Conservation (phyloP, 2,797 vertebrate genomes). For the Halcyon leucocephala region DNA sequence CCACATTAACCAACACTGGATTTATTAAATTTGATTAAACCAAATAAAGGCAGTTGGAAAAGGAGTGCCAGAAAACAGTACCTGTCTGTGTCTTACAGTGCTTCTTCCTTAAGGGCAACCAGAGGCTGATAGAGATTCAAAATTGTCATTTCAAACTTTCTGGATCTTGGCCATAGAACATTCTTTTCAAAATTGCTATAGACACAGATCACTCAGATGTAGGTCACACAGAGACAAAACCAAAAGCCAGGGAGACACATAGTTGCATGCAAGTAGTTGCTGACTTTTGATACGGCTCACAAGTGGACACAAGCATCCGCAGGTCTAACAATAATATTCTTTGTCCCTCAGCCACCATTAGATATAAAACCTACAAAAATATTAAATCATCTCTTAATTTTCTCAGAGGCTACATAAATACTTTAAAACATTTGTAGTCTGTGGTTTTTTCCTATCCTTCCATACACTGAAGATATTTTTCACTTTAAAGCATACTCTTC, state of each 20-base stretch:
- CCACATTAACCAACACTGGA: not conserved
- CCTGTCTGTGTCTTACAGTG: not conserved
- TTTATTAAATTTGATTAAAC: constrained; percentile 36
- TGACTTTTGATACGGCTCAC: not conserved
- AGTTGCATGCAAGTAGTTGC: not conserved
- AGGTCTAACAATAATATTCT: not conserved
- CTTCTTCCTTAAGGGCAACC: constrained; percentile 47
- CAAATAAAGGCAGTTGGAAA: not conserved
- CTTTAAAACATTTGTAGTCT: not conserved
- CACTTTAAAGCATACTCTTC: not conserved
- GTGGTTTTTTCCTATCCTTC: not conserved
- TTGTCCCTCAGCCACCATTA: not conserved
- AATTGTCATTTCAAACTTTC: constrained; percentile 39
- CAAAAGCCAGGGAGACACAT: not conserved
- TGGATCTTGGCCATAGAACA: constrained; percentile 51
- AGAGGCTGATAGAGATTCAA: constrained; percentile 14
- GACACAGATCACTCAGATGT: constrained; percentile 8
- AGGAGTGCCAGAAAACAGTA: constrained; percentile 31
- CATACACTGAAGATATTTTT: not conserved
- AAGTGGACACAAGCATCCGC: not conserved
- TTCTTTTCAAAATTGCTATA: constrained; percentile 53
- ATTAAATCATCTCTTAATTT: not conserved
- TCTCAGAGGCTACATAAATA: not conserved
- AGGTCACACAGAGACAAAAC: not conserved
- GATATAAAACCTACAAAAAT: not conserved